Evolutionary conservation across 2,888 invertebrate genomes (phyloP).

Genomic region (Caenorhabditis sp.): DNA sequence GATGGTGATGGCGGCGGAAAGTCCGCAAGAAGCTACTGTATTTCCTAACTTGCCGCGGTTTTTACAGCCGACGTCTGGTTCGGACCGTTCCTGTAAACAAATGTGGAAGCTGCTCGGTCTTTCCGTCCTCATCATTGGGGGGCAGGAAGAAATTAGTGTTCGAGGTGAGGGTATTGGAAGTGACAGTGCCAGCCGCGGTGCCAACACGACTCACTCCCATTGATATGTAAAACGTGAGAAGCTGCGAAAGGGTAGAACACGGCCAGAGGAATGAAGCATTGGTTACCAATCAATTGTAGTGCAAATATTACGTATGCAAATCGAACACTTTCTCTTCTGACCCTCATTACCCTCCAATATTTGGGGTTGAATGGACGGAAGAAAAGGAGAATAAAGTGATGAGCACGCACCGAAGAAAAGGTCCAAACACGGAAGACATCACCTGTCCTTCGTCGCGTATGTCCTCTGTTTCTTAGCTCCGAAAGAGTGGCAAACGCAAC

Average conservation of each 20-base stretch:
- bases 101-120: background rate
- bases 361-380: background rate
- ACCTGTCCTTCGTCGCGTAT: background rate
- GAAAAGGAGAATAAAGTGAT: background rate
- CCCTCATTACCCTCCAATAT: background rate
- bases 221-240: constrained; percentile 17
- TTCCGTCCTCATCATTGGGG: background rate
- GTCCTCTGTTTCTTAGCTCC: background rate
- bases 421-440: background rate
- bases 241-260: background rate
- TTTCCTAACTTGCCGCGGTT: constrained; percentile 8
- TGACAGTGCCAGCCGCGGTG: constrained; percentile 4
- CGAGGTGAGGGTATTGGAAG: constrained; percentile 3
- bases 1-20: constrained; percentile 35
- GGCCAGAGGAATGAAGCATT: background rate
- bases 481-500: background rate
- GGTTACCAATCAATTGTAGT: constrained; percentile 13
- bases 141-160: constrained; percentile 20
- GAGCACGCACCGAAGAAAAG: no score
- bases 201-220: constrained; percentile 7
- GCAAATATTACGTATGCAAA: constrained; percentile 9
- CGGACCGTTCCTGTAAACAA: constrained; percentile 23
- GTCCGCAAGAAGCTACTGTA: constrained; percentile 46
- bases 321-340: background rate
- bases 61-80: constrained; percentile 10